These are phyloP conservation scores for Gallinago nigripennis DNA, from an alignment of 2,797 vertebrate genomes.

Conservation along the genomic window DNA sequence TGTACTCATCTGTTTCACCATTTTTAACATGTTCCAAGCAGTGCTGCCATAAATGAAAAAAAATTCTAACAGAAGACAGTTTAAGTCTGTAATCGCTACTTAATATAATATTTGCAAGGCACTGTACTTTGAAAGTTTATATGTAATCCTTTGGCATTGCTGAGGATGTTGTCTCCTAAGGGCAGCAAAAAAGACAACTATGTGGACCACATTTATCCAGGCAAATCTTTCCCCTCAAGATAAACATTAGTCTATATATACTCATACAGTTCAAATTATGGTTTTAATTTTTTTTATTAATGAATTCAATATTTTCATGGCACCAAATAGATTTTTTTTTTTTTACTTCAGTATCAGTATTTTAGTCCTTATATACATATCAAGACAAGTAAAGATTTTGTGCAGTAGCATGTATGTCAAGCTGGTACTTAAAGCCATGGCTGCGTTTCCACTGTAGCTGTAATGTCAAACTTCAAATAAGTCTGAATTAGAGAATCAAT, in stretches of 20 bases:
- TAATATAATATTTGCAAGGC: not conserved
- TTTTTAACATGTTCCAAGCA: not conserved
- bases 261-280: not conserved
- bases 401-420: not conserved
- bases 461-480: constrained; percentile 24
- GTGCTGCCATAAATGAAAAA: not conserved
- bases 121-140: not conserved
- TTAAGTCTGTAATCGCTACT: not conserved
- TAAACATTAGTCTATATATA: not conserved
- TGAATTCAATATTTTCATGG: not conserved
- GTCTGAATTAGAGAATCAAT: constrained; percentile 20
- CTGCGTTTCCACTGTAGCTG: not conserved
- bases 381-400: not conserved
- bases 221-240: not conserved
- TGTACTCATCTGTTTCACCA: not conserved
- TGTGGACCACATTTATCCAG: not conserved
- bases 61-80: not conserved
- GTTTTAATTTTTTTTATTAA: not conserved
- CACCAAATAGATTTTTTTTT: not conserved
- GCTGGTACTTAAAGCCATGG: not conserved
- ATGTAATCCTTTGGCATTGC: not conserved
- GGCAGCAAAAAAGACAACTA: not conserved
- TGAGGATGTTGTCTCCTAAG: not conserved
- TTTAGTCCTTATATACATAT: not conserved
- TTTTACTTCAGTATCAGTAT: not conserved